Base-by-base conservation (phyloP, 2,797 vertebrate species). In the Acipenser oxyrinchus region DNA sequence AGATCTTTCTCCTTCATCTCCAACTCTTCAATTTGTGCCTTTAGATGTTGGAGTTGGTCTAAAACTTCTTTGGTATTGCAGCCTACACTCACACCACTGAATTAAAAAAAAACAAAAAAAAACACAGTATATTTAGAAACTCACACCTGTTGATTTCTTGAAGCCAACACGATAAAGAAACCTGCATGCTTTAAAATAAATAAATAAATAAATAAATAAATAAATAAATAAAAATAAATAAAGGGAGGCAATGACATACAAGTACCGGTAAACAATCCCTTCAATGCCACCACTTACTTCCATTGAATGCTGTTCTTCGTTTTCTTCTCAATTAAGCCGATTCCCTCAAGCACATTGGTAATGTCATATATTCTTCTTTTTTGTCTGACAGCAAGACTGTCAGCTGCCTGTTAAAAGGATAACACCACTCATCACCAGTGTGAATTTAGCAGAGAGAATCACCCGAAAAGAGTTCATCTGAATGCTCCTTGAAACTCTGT, bases 351-450 rank as follows among this genome's bases (percentile, higher is more conserved):
- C 66, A 99, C 97, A 0, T 99, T 99, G 64, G 95, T 99, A 77
- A 99, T 99, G 85, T 99, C 97, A 62, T 99, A 99, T 78, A 99
- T 99, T 81, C 97, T 90, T 77, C 97, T 92, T 77, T 96, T 99
- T 83, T 99, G 97, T 74, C 91, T 92, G 72, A 99, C 95, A 58
- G 93, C 90, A 79, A 91, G 79, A 72, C 79, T 87, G 74, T 89
- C 88, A 53, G 89, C 88, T 60, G 90, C 89, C 90, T 91, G 78
- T 76, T 69, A 67, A 81, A 63, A 76, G 49, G 80, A 55, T 71
- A 18, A 70, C 18, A 68, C 57, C 12, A 7, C 12, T 8, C 12
- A 9, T 53, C 51, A 12, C 8, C 8, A 53, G 10, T 61, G 3
- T 10, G 23, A 6, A 13, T 60, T 13, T 12, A 60, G 18, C 60